Percentiles rank a stretch among this genome's conserved stretches.
phyloP scores from a whole-genome alignment of 1,140 invertebrate genomes.

The Yoshiicerus persimilis region DNA sequence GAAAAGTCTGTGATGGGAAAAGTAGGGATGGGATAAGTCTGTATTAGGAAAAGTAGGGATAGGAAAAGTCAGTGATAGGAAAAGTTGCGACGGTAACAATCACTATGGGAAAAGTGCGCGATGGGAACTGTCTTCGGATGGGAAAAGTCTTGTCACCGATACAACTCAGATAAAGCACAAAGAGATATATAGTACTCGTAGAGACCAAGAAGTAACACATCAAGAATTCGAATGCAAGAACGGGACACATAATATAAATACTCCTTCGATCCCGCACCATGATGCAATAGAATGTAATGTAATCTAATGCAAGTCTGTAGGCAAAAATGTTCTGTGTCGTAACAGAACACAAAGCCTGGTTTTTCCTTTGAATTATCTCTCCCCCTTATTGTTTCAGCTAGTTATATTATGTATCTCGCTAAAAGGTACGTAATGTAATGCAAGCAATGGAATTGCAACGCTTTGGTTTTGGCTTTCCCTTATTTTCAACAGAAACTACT shows the following conservation, averaged over 20 bases:
- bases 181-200: not conserved
- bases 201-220: not conserved
- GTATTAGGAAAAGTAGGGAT: no score
- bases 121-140: not conserved
- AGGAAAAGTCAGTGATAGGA: no score
- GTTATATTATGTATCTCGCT: not conserved
- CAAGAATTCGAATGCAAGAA: not conserved
- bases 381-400: constrained; percentile 10
- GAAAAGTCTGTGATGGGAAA: no score
- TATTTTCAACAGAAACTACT: not conserved
- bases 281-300: not conserved
- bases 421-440: not conserved
- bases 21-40: no score
- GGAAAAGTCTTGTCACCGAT: no score
- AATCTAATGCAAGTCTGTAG: not conserved
- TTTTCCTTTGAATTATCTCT: constrained; percentile 5
- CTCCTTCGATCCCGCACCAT: not conserved
- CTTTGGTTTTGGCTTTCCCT: not conserved
- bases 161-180: no score
- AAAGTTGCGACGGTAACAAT: no score
- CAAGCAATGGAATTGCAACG: not conserved
- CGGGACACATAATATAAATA: not conserved
- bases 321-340: not conserved
- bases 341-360: not conserved
- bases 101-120: not conserved